Evolutionary conservation across 2,113 vertebrate species (phyloP).

Genomic region (Entelurus aequoreus): DNA sequence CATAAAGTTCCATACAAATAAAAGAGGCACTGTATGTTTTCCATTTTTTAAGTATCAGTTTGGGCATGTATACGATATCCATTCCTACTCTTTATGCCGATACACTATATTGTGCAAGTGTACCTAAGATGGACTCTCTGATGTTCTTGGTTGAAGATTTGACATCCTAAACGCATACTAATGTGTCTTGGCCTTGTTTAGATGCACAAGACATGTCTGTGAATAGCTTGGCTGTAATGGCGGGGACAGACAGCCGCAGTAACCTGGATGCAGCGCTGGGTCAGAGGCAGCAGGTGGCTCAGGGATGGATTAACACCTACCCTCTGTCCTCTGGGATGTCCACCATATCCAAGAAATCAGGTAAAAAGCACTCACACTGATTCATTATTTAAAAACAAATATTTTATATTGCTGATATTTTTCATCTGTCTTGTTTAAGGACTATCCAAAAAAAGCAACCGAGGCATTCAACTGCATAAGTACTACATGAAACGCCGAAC

Average conservation of each 20-base stretch:
- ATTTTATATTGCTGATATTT: slow-evolving; percentile 1
- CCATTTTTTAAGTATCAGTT: no score
- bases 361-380: slow-evolving; percentile 49
- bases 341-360: slow-evolving; percentile 97
- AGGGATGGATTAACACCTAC: slow-evolving; percentile 98
- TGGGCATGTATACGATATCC: no score
- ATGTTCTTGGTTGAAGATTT: neutral
- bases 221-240: slow-evolving; percentile 74
- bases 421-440: slow-evolving; percentile 65
- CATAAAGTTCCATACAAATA: no score
- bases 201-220: slow-evolving; percentile 88
- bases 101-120: neutral
- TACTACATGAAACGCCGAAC: slow-evolving; percentile 97
- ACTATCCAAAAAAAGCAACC: slow-evolving; percentile 91
- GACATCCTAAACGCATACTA: neutral
- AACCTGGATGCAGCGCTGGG: slow-evolving; percentile 85
- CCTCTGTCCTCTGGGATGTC: slow-evolving; percentile 95
- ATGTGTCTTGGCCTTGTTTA: slow-evolving; percentile 40
- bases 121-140: neutral
- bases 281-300: slow-evolving; percentile 87
- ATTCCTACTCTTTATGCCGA: neutral
- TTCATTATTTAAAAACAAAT: neutral
- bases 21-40: no score
- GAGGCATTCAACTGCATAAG: slow-evolving; percentile 93
- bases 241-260: slow-evolving; percentile 76